Evolutionary conservation across 2,797 vertebrate genomes (phyloP), one percentile per base, ranked within the genome.

Genomic region (Enteromius trimaculatus): DNA sequence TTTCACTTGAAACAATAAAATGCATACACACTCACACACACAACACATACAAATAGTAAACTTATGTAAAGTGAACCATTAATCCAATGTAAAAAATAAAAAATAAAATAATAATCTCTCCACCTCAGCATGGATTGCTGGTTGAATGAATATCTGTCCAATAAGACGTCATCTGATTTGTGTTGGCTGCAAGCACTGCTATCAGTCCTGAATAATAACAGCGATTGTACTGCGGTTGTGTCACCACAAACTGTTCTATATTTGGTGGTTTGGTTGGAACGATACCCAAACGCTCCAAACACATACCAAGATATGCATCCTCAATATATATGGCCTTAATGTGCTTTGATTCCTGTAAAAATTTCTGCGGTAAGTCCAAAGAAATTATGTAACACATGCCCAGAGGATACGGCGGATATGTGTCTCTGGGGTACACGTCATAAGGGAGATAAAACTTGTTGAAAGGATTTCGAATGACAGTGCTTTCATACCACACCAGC

Each of bases 301-400:
- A 96, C 70, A 93, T 26, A 0, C 95, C 96, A 34, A 96, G 86
- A 60, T 95, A 97, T 0, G 88, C 92, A 0, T 97, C 96, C 80
- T 97, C 96, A 34, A 97, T 95, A 84, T 91, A 93, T 62, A 95
- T 93, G 3, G 91, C 86, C 0, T 86, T 91, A 47, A 95, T 65
- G 0, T 13, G 55, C 17, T 93, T 93, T 0, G 93, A 94, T 1
- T 51, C 44, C 0, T 47, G 19, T 14, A 95, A 92, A 0, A 91
- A 86, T 51, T 89, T 92, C 0, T 0, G 0, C 0, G 94, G 94
- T 8, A 96, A 86, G 44, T 95, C 93, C 0, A 66, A 92, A 0
- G 96, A 96, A 53, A 96, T 88, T 0, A 95, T 64, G 26, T 96
- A 96, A 1, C 86, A 95, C 79, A 95, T 93, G 0, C 96, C 95